Conservation (phyloP, 2,113 vertebrate species). For the Actenoides hombroni region DNA sequence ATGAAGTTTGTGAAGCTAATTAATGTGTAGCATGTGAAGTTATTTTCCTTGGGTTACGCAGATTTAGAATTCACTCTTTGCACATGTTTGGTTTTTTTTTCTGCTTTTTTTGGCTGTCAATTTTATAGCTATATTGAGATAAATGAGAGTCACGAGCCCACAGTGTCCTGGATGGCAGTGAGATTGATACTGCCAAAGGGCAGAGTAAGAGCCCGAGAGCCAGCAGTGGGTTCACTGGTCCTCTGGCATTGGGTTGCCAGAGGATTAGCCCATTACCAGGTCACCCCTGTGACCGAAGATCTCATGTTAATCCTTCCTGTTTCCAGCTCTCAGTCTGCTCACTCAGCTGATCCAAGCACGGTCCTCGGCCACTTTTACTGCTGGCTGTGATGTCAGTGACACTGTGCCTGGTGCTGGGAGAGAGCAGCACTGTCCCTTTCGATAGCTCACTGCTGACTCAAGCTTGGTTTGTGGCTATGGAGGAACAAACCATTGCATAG, state of each 20-base stretch:
- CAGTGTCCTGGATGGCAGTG: background rate
- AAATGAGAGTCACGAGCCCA: background rate
- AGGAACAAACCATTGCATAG: background rate
- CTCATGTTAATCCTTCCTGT: background rate
- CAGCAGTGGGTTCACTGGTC: fast-evolving
- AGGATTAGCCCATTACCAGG: background rate
- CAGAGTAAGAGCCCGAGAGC: background rate
- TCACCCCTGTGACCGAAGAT: background rate
- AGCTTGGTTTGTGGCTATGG: background rate
- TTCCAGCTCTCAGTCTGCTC: background rate
- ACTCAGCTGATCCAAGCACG: background rate
- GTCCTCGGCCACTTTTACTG: background rate
- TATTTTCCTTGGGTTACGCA: background rate
- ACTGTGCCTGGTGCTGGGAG: background rate
- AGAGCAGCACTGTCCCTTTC: background rate
- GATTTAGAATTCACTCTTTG: background rate
- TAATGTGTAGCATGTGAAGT: background rate
- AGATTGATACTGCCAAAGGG: fast-evolving
- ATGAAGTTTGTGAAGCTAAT: background rate
- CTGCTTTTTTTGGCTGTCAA: background rate
- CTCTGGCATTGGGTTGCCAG: background rate
- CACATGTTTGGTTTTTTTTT: background rate
- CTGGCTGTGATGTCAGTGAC: background rate
- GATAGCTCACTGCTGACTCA: background rate
- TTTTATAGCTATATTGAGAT: background rate